A percentile compares a stretch with the other conserved stretches of the same genome.
Evolutionary conservation across 2,113 vertebrate genomes (phyloP).

Genomic region (Lagopus muta): DNA sequence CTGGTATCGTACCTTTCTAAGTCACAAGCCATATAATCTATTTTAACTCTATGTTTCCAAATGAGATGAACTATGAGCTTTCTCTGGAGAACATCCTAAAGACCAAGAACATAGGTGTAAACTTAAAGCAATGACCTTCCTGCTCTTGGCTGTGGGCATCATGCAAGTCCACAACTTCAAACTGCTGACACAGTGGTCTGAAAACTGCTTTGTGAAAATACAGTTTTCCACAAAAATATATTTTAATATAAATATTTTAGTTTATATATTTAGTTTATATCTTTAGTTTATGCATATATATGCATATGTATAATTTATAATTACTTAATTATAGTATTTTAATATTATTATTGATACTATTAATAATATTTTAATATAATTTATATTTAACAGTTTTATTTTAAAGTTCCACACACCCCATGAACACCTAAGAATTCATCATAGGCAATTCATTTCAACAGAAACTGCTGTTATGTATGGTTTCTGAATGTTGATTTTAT

Average conservation of each 20-base stretch:
- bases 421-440: neutral
- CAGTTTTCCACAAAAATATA: neutral
- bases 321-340: too few species aligned
- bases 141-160: neutral
- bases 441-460: neutral
- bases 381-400: neutral
- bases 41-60: neutral
- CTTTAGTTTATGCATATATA: neutral
- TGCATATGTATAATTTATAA: too few species aligned
- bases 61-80: neutral
- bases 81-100: neutral
- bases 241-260: neutral
- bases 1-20: neutral
- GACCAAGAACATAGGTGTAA: fast-evolving
- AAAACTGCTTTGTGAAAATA: neutral
- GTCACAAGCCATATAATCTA: neutral
- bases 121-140: neutral
- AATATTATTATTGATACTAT: neutral
- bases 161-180: neutral
- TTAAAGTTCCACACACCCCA: neutral
- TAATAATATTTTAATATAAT: neutral
- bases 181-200: neutral
- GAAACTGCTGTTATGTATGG: neutral
- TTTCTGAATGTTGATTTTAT: neutral
- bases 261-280: too few species aligned